Base-by-base conservation (phyloP, 2,797 vertebrate species). In the Heteromormyrus szaboi region DNA sequence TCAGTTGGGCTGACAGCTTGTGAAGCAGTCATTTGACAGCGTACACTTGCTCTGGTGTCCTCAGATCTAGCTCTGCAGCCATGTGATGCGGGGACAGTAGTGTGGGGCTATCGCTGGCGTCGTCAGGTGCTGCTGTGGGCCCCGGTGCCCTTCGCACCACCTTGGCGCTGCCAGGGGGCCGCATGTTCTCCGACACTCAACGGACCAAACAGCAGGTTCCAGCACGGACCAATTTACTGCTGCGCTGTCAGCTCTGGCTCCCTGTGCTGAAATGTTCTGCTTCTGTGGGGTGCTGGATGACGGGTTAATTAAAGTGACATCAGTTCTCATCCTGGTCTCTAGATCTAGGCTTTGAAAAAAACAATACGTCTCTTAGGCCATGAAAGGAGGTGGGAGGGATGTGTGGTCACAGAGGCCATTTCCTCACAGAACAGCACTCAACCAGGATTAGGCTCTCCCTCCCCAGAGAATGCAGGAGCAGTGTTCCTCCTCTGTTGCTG, bases 271-370 rank as follows among this genome's bases (percentile, higher is more conserved):
- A 46, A 6, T 48, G 87, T 7, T 0, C 33, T 37, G 48, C 65
- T 86, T 50, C 22, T 59, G 14, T 88, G 76, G 56, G 41, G 88
- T 65, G 54, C 83, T 72, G 59, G 84, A 50, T 12, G 88, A 85
- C 4, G 37, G 88, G 85, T 87, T 89, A 87, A 91, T 92, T 91
- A 90, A 88, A 87, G 37, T 68, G 62, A 68, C 90, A 90, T 62
- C 91, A 84, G 53, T 89, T 90, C 87, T 76, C 72, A 48, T n/a
- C n/a, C 83, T 87, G 86, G 50, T 44, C 86, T 54, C 50, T 89
- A 85, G 88, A 89, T 90, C 89, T 79, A 53, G 48, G 76, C 25
- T 9, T 59, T 76, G 48, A 3, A 17, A 25, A 29, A 86, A 48
- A 81, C 25, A 19, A 17, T 46, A 33, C 0, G 8, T 48, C 17